Evolutionary conservation across 2,113 vertebrate species (phyloP).

Genomic region (Genyomyrus donnyi): DNA sequence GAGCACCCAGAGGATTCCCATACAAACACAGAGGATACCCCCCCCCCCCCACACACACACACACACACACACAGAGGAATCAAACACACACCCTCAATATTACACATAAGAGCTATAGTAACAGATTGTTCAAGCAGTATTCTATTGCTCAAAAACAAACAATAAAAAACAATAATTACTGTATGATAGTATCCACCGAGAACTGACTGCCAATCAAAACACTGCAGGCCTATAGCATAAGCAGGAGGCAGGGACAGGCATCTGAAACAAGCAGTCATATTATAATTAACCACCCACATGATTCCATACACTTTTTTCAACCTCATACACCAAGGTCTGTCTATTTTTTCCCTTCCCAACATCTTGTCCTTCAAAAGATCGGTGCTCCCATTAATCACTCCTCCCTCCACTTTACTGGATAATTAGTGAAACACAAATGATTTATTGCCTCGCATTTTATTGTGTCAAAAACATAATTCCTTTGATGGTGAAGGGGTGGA

Average conservation of each 20-base stretch:
- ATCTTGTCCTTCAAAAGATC: slow-evolving; percentile 28
- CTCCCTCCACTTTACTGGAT: slow-evolving; percentile 24
- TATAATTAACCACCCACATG: neutral
- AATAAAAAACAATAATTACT: neutral
- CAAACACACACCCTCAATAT: neutral
- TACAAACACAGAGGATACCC: neutral
- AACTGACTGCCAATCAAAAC: neutral
- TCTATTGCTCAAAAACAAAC: neutral
- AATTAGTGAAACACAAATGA: slow-evolving; percentile 47
- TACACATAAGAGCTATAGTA: neutral
- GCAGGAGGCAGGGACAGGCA: neutral
- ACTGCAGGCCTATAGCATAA: neutral
- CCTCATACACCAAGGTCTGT: neutral
- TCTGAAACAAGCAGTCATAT: neutral
- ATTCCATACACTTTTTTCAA: neutral
- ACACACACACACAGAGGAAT: neutral
- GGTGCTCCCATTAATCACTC: slow-evolving; percentile 21
- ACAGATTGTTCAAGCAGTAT: neutral
- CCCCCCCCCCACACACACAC: neutral
- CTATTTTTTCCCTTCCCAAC: slow-evolving; percentile 17
- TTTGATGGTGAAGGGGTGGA: slow-evolving; percentile 27
- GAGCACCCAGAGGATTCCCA: neutral
- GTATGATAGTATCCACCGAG: neutral
- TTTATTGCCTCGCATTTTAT: slow-evolving; percentile 41
- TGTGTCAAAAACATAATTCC: slow-evolving; percentile 42